phyloP scores from a whole-genome alignment of 2,888 invertebrate species.

The Volucella inanis region DNA sequence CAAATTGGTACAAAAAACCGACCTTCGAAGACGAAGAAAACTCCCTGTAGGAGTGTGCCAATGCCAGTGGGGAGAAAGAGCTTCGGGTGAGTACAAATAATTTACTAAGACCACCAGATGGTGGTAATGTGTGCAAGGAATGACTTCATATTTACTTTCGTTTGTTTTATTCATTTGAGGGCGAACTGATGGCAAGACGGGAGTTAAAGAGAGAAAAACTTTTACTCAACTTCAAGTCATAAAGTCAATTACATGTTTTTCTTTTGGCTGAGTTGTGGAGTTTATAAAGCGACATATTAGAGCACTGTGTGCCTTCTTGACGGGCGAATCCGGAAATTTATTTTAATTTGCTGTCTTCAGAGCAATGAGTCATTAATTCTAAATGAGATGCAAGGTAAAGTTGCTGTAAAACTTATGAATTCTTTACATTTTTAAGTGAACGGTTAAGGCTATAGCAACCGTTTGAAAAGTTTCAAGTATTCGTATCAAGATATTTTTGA shows the following conservation, averaged over 20 bases:
- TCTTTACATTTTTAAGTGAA: too few species aligned
- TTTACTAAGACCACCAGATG: slow-evolving; percentile 51
- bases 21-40: slow-evolving; percentile 24
- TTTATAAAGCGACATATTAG: too few species aligned
- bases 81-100: slow-evolving; percentile 40
- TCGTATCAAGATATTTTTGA: too few species aligned
- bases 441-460: too few species aligned
- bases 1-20: slow-evolving; percentile 36
- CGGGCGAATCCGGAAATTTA: too few species aligned
- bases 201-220: background rate
- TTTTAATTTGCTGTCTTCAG: too few species aligned
- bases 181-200: background rate
- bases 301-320: too few species aligned
- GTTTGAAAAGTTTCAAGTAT: too few species aligned
- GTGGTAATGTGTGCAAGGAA: slow-evolving; percentile 60
- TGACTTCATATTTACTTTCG: slow-evolving; percentile 66
- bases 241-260: slow-evolving; percentile 54
- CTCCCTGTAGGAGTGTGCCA: background rate
- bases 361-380: too few species aligned
- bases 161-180: slow-evolving; percentile 42
- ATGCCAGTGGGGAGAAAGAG: background rate
- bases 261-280: slow-evolving; percentile 1
- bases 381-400: too few species aligned
- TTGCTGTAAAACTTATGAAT: too few species aligned
- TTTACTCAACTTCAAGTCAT: slow-evolving; percentile 22